phyloP scores from a whole-genome alignment of 2,113 vertebrate species.

The Rhinoderma darwinii region DNA sequence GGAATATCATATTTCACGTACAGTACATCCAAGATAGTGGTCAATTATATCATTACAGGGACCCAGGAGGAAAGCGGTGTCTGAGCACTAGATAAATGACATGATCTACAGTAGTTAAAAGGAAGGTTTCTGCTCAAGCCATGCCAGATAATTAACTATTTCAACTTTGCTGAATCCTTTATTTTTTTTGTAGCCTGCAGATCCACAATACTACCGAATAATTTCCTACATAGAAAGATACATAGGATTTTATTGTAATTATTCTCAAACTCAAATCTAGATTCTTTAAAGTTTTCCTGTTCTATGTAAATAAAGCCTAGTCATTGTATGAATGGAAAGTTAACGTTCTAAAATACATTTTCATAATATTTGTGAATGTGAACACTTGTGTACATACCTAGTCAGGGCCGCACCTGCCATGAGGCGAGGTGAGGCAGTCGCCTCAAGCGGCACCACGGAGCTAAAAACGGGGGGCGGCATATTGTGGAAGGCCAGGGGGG shows the following conservation, averaged over 20 bases:
- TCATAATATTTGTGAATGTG: too few relatives aligned
- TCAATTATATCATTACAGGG: constrained; percentile 35
- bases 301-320: too few relatives aligned
- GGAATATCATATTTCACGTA: constrained; percentile 16
- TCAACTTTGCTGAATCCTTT: neutral
- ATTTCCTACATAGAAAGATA: neutral
- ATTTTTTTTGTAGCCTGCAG: neutral
- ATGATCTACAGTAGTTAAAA: neutral
- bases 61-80: neutral
- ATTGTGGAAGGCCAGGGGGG: too few relatives aligned
- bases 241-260: neutral
- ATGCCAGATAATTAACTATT: neutral
- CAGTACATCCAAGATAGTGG: constrained; percentile 10
- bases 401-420: too few relatives aligned
- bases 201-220: neutral
- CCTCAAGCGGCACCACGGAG: too few relatives aligned
- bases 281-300: neutral
- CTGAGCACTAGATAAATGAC: constrained; percentile 21
- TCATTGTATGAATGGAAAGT: too few relatives aligned
- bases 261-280: neutral
- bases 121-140: neutral
- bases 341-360: too few relatives aligned
- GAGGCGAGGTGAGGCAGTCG: too few relatives aligned
- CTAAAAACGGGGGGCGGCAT: too few relatives aligned
- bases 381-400: too few relatives aligned